Conservation (phyloP, 2,797 vertebrate species). For the Phoxinus dragarum region DNA sequence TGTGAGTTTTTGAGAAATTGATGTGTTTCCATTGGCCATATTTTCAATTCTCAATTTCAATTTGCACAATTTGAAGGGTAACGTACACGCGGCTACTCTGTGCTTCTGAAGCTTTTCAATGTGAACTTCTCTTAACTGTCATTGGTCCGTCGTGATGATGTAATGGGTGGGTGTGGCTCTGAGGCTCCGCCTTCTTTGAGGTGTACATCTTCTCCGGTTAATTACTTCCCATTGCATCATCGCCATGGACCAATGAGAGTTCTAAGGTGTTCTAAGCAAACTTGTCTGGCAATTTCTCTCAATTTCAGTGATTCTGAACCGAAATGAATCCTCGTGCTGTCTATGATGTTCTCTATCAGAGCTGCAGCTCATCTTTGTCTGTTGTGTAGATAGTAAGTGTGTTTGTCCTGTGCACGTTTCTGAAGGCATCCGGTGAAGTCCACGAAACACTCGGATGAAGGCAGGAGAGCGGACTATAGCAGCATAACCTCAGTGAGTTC, state of each 20-base stretch:
- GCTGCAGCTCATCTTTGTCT: not conserved
- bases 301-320: not conserved
- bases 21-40: no score
- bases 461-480: conserved; percentile 78
- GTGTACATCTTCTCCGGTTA: no score
- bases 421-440: conserved; percentile 78
- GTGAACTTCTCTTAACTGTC: no score
- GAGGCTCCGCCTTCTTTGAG: no score
- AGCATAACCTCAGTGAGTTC: conserved; percentile 76
- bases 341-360: not conserved
- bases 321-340: not conserved
- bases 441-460: conserved; percentile 79
- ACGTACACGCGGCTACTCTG: no score
- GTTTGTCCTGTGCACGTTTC: conserved; percentile 22
- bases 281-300: not conserved
- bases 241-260: not conserved
- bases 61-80: no score
- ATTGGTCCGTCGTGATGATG: no score
- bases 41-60: no score
- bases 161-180: no score
- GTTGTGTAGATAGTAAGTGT: not conserved
- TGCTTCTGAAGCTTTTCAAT: no score
- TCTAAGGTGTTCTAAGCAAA: not conserved
- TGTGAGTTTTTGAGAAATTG: no score
- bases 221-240: not conserved